Conservation (phyloP, 2,113 vertebrate genomes). For the Triplophysa dalaica region DNA sequence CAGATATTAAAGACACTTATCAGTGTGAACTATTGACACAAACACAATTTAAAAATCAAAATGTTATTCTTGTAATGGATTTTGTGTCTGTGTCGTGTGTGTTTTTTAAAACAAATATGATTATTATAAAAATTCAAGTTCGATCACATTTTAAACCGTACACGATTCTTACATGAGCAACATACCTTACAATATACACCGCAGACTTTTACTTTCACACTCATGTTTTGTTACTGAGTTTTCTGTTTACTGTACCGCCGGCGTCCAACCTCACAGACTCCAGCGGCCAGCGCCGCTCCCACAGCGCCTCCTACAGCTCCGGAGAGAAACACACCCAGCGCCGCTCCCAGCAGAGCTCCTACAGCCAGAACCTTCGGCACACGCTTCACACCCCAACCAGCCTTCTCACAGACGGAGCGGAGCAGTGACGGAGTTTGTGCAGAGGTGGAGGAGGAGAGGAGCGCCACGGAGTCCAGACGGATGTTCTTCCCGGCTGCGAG, state of each 20-base stretch:
- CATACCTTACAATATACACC: not conserved
- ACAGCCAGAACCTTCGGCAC: slow-evolving; percentile 61
- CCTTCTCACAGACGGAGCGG: slow-evolving; percentile 58
- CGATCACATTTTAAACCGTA: not conserved
- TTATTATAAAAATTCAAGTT: not conserved
- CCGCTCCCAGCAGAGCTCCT: slow-evolving; percentile 69
- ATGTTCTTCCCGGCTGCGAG: slow-evolving; percentile 64
- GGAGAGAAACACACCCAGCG: slow-evolving; percentile 66
- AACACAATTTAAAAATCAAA: not conserved
- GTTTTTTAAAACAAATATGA: no score
- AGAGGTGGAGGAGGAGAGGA: slow-evolving; percentile 20
- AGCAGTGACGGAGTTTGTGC: slow-evolving; percentile 58
- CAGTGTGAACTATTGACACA: not conserved
- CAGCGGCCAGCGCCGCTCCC: slow-evolving; percentile 68
- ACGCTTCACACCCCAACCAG: slow-evolving; percentile 44
- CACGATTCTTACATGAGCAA: not conserved
- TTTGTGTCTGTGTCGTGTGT: no score
- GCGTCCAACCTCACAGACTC: slow-evolving; percentile 64
- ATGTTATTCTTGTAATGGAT: not conserved
- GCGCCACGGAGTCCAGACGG: slow-evolving; percentile 50
- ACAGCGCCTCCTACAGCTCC: slow-evolving; percentile 70
- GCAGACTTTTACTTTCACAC: not conserved
- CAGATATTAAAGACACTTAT: no score
- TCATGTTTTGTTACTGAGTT: slow-evolving; percentile 35
- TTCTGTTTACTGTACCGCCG: slow-evolving; percentile 58